Conservation (phyloP, 1,140 invertebrate genomes). For the Neuroterus valhalla region DNA sequence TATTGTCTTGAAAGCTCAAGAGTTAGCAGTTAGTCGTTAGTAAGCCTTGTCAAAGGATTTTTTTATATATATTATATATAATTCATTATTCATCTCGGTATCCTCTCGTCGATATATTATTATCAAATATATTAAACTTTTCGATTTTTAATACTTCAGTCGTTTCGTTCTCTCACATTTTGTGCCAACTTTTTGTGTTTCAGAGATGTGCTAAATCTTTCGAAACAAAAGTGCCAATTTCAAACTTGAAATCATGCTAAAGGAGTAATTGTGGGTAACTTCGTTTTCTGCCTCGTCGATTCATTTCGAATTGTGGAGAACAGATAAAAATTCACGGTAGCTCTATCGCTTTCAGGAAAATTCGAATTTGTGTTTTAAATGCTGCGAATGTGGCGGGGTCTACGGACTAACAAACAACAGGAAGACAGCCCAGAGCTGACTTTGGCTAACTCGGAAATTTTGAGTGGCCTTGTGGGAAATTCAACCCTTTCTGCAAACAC, state of each 20-base stretch:
- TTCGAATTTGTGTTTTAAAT: constrained; percentile 68
- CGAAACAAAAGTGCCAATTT: not conserved
- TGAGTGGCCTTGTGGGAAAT: constrained; percentile 83
- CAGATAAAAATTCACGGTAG: not conserved
- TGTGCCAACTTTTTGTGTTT: not conserved
- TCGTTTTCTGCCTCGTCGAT: not conserved
- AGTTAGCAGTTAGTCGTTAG: constrained; percentile 39
- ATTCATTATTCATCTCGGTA: constrained; percentile 43
- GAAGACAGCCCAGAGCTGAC: constrained; percentile 84
- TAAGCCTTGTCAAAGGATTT: constrained; percentile 38
- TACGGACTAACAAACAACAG: constrained; percentile 83
- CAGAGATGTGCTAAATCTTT: not conserved
- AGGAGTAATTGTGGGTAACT: constrained; percentile 7
- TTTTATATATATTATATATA: constrained; percentile 54
- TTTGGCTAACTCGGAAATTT: constrained; percentile 86
- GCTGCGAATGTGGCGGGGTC: constrained; percentile 78
- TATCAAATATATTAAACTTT: constrained; percentile 55
- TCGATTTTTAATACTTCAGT: constrained; percentile 41
- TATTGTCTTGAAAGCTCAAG: constrained; percentile 35
- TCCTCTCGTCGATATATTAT: constrained; percentile 55
- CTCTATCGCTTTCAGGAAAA: not conserved
- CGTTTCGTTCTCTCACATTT: constrained; percentile 25
- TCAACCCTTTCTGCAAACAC: constrained; percentile 90
- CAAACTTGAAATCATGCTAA: not conserved
- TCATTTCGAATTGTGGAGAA: constrained; percentile 6